Conservation (phyloP, 2,797 vertebrate species). For the Channallabes apus region DNA sequence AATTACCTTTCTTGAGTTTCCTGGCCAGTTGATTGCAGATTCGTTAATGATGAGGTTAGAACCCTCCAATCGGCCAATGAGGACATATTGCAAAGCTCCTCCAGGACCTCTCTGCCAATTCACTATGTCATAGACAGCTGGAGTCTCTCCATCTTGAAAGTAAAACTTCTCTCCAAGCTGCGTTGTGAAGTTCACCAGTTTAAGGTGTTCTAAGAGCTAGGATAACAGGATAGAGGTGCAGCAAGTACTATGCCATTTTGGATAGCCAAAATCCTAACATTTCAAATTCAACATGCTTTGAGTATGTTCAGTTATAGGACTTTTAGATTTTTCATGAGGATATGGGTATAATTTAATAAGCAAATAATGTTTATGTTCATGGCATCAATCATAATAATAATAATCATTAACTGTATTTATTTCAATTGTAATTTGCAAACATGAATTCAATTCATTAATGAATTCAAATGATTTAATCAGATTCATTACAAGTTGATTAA, state of each 20-base stretch:
- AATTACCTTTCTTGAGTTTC: constrained; percentile 54
- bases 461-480: too few relatives aligned
- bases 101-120: constrained; percentile 70
- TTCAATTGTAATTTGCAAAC: not conserved
- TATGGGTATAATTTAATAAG: not conserved
- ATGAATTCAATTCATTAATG: not conserved
- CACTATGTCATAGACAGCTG: constrained; percentile 74
- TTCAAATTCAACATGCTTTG: too few relatives aligned
- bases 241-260: not conserved
- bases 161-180: constrained; percentile 69
- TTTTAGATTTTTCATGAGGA: not conserved
- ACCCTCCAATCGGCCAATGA: constrained; percentile 68
- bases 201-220: constrained; percentile 68
- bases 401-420: not conserved
- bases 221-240: not conserved
- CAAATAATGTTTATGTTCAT: not conserved
- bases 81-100: constrained; percentile 58
- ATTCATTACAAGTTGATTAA: not conserved
- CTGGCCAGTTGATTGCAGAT: constrained; percentile 70
- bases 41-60: constrained; percentile 67
- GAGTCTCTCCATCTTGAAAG: constrained; percentile 67
- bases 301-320: too few relatives aligned
- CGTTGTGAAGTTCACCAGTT: constrained; percentile 68
- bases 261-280: not conserved
- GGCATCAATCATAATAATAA: not conserved